These are phyloP conservation scores for Agrotis segetum DNA, from an alignment of 2,888 invertebrate genomes.

Conservation along the genomic window DNA sequence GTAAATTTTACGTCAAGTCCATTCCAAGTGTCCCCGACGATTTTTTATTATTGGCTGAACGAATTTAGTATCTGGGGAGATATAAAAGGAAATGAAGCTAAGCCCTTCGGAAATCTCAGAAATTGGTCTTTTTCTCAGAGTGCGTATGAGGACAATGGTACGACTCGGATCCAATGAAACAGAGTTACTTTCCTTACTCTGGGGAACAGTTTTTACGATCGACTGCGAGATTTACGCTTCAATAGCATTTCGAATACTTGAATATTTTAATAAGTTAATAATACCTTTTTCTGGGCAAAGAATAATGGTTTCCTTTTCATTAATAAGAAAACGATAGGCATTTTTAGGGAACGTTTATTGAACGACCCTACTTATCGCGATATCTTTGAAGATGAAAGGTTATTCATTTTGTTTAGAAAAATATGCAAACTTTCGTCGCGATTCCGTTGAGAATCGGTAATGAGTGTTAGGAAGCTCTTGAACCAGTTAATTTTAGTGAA, in stretches of 20 bases:
- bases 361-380: conserved; percentile 52
- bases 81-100: conserved; percentile 91
- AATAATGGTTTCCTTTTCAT: conserved; percentile 74
- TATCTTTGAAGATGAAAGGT: conserved; percentile 55
- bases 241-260: conserved; percentile 80
- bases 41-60: conserved; percentile 90
- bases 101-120: conserved; percentile 91
- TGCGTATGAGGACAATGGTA: conserved; percentile 89
- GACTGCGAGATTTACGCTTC: conserved; percentile 85
- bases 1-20: conserved; percentile 87
- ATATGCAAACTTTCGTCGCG: conserved; percentile 40
- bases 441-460: conserved; percentile 55
- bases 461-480: conserved; percentile 70
- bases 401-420: conserved; percentile 53
- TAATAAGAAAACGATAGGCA: conserved; percentile 67
- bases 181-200: conserved; percentile 82
- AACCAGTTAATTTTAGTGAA: conserved; percentile 75
- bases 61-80: conserved; percentile 90
- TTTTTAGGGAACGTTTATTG: conserved; percentile 52
- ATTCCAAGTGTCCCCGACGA: conserved; percentile 85
- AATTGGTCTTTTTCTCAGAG: conserved; percentile 88
- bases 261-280: conserved; percentile 83
- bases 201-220: conserved; percentile 88
- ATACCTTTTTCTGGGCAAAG: conserved; percentile 70
- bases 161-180: conserved; percentile 84